Evolutionary conservation across 2,888 invertebrate genomes (phyloP).

Genomic region (Drosophila emarginata): DNA sequence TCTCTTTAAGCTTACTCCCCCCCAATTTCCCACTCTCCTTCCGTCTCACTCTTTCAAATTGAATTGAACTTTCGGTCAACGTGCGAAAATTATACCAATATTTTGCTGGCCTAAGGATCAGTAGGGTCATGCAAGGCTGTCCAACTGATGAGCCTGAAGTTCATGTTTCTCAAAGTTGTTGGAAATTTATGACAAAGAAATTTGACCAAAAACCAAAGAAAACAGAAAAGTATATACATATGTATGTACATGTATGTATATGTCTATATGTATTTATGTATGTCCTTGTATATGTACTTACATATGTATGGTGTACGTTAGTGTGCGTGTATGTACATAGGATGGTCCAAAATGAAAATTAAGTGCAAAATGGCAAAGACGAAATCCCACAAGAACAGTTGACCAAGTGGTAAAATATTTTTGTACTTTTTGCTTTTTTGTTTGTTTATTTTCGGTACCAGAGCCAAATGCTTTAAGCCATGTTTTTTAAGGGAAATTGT

Average conservation of each 20-base stretch:
- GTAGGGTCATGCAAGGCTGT: not conserved
- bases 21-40: not conserved
- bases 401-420: constrained; percentile 50
- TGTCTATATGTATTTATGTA: too few relatives aligned
- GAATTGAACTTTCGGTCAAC: constrained; percentile 58
- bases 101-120: constrained; percentile 23
- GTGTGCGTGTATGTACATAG: not conserved
- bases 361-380: constrained; percentile 16
- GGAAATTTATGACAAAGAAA: constrained; percentile 24
- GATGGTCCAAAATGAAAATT: constrained; percentile 1
- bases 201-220: constrained; percentile 3
- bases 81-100: constrained; percentile 37
- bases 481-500: not conserved
- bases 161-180: constrained; percentile 33
- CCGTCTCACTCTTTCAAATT: constrained; percentile 31
- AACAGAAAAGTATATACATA: constrained; percentile 7
- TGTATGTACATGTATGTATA: not conserved
- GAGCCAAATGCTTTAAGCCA: constrained; percentile 48
- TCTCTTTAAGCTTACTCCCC: too few relatives aligned
- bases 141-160: constrained; percentile 10
- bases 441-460: constrained; percentile 9
- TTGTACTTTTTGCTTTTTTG: constrained; percentile 36
- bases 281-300: not conserved
- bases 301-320: not conserved
- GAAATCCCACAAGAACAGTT: constrained; percentile 65